phyloP scores from a whole-genome alignment of 2,113 vertebrate species.

The Rana temporaria region DNA sequence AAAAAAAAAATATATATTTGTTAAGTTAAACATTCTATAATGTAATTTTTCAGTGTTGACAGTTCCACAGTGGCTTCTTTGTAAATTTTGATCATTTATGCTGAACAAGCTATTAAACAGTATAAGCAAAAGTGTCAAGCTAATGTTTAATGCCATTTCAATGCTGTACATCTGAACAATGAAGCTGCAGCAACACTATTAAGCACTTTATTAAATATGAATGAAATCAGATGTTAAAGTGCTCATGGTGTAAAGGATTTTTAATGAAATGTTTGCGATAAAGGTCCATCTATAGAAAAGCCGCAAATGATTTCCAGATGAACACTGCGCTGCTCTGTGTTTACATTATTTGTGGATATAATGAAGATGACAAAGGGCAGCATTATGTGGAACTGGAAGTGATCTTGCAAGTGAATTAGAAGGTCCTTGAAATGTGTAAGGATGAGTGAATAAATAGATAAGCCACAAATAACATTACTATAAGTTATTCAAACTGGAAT shows the following conservation, averaged over 20 bases:
- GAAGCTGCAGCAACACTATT: neutral
- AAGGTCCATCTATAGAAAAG: conserved; percentile 31
- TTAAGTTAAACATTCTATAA: too few species aligned
- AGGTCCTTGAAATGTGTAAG: conserved; percentile 22
- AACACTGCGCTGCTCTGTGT: neutral
- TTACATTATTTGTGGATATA: conserved; percentile 37
- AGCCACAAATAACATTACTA: neutral
- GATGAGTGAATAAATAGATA: conserved; percentile 25
- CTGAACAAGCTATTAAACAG: too few species aligned
- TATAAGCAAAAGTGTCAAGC: too few species aligned
- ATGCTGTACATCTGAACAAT: neutral
- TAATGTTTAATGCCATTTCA: neutral
- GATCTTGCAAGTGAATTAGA: conserved; percentile 38
- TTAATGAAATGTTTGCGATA: conserved; percentile 41
- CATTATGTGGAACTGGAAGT: conserved; percentile 40
- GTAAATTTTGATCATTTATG: too few species aligned
- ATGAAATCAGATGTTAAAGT: conserved; percentile 15
- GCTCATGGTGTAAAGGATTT: conserved; percentile 23
- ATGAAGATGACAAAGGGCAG: conserved; percentile 24
- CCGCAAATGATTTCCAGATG: neutral
- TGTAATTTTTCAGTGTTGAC: too few species aligned
- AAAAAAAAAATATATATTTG: too few species aligned
- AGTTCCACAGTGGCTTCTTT: too few species aligned
- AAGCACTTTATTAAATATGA: conserved; percentile 14
- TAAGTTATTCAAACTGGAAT: conserved; percentile 1